These are phyloP conservation scores for Scyliorhinus canicula DNA, from an alignment of 2,797 vertebrate species.

Conservation along the genomic window DNA sequence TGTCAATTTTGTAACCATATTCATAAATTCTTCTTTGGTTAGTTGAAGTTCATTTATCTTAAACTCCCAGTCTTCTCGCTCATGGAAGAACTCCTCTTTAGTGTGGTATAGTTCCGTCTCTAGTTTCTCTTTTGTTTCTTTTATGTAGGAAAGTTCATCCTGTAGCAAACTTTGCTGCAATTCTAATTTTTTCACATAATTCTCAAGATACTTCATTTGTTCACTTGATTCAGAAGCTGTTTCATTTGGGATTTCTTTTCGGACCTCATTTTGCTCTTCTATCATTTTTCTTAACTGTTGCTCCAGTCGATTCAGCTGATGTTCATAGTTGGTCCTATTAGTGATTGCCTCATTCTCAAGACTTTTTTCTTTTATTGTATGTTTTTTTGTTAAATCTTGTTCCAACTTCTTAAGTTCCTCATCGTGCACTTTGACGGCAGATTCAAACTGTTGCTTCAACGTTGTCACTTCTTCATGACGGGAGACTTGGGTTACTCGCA, in stretches of 20 bases:
- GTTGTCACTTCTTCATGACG: slow-evolving; percentile 73
- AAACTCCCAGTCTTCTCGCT: slow-evolving; percentile 89
- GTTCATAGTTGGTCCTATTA: slow-evolving; percentile 57
- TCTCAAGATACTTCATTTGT: slow-evolving; percentile 59
- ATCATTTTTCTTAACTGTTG: slow-evolving; percentile 47
- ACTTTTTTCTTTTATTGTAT: slow-evolving; percentile 64
- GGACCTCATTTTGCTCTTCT: slow-evolving; percentile 42
- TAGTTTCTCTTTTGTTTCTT: slow-evolving; percentile 79
- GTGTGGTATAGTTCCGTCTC: slow-evolving; percentile 73
- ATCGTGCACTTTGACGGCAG: slow-evolving; percentile 59
- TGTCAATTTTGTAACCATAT: slow-evolving; percentile 61
- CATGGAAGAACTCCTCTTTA: slow-evolving; percentile 80
- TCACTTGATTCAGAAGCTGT: slow-evolving; percentile 49
- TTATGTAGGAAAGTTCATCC: slow-evolving; percentile 83
- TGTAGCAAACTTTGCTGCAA: slow-evolving; percentile 81
- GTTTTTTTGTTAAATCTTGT: slow-evolving; percentile 61
- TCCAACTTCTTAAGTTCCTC: slow-evolving; percentile 67
- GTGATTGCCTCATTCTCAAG: slow-evolving; percentile 60
- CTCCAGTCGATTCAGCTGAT: slow-evolving; percentile 50
- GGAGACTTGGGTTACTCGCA: slow-evolving; percentile 56
- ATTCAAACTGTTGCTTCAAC: slow-evolving; percentile 62
- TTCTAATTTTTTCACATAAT: slow-evolving; percentile 68
- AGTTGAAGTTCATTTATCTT: slow-evolving; percentile 90
- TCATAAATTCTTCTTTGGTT: slow-evolving; percentile 67
- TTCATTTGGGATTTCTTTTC: slow-evolving; percentile 40